Percentiles rank a stretch among this genome's conserved stretches.
phyloP scores from a whole-genome alignment of 1,140 invertebrate species.

The Campoletis sonorensis region DNA sequence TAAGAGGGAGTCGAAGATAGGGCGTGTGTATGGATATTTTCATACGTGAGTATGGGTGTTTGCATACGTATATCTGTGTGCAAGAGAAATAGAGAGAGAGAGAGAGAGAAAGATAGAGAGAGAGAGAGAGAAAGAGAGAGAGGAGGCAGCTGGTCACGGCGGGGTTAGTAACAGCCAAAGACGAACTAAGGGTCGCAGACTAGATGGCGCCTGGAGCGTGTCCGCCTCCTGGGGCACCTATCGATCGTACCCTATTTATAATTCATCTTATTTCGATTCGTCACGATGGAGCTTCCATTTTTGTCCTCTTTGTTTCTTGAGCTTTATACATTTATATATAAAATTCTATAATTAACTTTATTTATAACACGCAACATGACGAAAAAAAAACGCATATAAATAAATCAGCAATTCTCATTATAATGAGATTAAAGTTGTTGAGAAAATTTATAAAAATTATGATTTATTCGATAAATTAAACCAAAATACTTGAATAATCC shows the following conservation, averaged over 20 bases:
- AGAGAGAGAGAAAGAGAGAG: too few species aligned
- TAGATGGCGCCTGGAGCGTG: constrained; percentile 69
- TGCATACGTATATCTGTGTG: constrained; percentile 25
- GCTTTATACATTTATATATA: not conserved
- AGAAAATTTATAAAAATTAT: too few species aligned
- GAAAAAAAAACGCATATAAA: not conserved
- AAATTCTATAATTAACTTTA: too few species aligned
- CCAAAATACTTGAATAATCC: too few species aligned
- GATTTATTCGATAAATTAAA: too few species aligned
- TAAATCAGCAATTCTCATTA: too few species aligned
- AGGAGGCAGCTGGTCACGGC: constrained; percentile 32
- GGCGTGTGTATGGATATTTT: constrained; percentile 2
- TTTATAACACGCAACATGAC: not conserved
- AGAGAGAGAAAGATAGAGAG: too few species aligned
- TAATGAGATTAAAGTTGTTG: too few species aligned
- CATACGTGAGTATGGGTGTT: not conserved
- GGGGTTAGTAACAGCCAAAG: constrained; percentile 57
- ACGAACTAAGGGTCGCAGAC: constrained; percentile 62
- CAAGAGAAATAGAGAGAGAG: not conserved
- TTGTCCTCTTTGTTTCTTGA: constrained; percentile 39
- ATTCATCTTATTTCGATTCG: constrained; percentile 72
- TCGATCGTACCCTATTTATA: constrained; percentile 74
- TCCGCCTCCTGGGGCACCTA: constrained; percentile 63
- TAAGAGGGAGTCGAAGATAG: not conserved
- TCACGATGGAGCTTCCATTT: constrained; percentile 62